Evolutionary conservation across 2,113 vertebrate species (phyloP).

Genomic region (Motacilla tschutschensis): DNA sequence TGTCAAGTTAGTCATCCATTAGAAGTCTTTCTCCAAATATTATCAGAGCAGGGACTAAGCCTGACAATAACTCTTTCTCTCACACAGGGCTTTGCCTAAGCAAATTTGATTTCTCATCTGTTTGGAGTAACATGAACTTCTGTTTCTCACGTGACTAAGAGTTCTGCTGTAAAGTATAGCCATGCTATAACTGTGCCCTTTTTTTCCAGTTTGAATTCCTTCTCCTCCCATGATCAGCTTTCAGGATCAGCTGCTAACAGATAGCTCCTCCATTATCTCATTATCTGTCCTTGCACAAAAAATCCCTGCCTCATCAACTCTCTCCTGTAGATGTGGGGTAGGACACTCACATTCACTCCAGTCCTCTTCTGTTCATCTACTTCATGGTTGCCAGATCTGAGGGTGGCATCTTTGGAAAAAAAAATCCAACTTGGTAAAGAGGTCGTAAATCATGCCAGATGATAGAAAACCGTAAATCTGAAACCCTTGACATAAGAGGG

Average conservation of each 20-base stretch:
- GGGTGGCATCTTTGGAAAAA: not conserved
- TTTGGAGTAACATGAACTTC: not conserved
- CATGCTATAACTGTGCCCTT: not conserved
- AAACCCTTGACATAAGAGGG: not conserved
- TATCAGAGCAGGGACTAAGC: not conserved
- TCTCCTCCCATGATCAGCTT: not conserved
- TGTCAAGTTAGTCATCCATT: not conserved
- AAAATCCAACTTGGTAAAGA: not conserved
- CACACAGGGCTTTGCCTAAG: not conserved
- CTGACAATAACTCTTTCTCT: not conserved
- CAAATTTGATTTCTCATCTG: not conserved
- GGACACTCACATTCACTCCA: not conserved
- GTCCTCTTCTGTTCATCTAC: not conserved
- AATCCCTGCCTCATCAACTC: not conserved
- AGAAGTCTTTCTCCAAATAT: not conserved
- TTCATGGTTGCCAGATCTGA: not conserved
- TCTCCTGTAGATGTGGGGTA: rapidly evolving
- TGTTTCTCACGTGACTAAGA: not conserved
- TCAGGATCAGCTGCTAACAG: not conserved
- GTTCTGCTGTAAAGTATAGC: not conserved
- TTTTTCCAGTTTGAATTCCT: not conserved
- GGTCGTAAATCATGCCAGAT: not conserved
- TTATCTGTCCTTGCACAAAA: not conserved
- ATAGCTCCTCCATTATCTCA: not conserved
- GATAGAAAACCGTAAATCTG: not conserved